These are phyloP conservation scores for Eumerus sabulonum DNA, from an alignment of 2,888 invertebrate genomes.

Conservation along the genomic window DNA sequence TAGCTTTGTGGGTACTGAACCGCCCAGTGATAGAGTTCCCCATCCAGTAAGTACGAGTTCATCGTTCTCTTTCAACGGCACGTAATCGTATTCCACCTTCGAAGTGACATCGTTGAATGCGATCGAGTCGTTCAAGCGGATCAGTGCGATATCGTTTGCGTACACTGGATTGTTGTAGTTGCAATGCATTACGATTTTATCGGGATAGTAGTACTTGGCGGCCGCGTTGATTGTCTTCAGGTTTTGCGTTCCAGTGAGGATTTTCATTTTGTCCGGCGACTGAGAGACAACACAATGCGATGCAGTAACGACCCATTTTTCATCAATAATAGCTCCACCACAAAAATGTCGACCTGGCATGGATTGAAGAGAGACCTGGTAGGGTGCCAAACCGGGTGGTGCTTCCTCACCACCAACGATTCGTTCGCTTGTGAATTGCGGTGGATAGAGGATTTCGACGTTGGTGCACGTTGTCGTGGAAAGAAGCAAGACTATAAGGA, in stretches of 20 bases:
- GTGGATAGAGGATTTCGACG: conserved; percentile 47
- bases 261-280: conserved; percentile 69
- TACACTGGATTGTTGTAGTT: conserved; percentile 75
- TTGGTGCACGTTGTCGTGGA: not conserved
- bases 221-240: conserved; percentile 71
- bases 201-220: conserved; percentile 73
- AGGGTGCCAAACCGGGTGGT: conserved; percentile 74
- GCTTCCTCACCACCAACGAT: conserved; percentile 77
- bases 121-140: conserved; percentile 82
- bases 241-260: conserved; percentile 75
- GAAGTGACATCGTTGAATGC: conserved; percentile 80
- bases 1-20: conserved; percentile 81
- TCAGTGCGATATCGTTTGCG: conserved; percentile 84
- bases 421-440: conserved; percentile 70
- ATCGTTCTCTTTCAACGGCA: conserved; percentile 78
- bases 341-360: conserved; percentile 74
- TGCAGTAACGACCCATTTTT: conserved; percentile 77
- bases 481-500: not conserved
- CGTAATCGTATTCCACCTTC: conserved; percentile 79
- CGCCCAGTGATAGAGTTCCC: conserved; percentile 81
- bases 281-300: conserved; percentile 77
- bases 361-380: conserved; percentile 76
- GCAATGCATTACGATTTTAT: conserved; percentile 74
- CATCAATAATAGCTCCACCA: conserved; percentile 77
- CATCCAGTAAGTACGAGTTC: conserved; percentile 82